Percentiles rank a stretch among this genome's conserved stretches.
Evolutionary conservation across 2,113 vertebrate genomes (phyloP).

Genomic region (Myotis brandtii): DNA sequence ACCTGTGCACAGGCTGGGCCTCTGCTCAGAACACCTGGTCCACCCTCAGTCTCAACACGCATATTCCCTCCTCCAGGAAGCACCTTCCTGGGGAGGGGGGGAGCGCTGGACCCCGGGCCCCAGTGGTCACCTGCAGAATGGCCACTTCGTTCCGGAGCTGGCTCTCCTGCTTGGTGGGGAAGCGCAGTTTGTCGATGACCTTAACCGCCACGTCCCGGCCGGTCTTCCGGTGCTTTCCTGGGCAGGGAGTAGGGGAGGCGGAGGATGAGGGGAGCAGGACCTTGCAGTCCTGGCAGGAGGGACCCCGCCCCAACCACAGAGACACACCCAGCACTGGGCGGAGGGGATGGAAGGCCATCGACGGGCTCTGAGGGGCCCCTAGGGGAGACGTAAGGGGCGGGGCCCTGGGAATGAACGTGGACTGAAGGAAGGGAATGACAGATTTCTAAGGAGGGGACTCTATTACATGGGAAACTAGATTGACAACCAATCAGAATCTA

Average conservation of each 20-base stretch:
- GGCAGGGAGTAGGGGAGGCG: fast-evolving
- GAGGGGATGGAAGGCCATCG: not conserved
- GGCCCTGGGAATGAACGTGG: not conserved
- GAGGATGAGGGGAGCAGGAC: not conserved
- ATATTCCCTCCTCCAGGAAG: not conserved
- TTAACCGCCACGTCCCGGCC: conserved; percentile 89
- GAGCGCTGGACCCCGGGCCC: not conserved
- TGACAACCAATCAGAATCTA: not conserved
- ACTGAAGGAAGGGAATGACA: not conserved
- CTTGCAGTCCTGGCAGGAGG: not conserved
- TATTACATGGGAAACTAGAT: not conserved
- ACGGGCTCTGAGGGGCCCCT: not conserved
- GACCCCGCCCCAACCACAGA: not conserved
- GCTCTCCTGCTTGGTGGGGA: conserved; percentile 89
- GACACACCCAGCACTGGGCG: not conserved
- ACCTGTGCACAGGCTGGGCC: not conserved
- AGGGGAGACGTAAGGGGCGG: not conserved
- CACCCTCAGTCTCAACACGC: not conserved
- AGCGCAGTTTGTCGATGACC: conserved; percentile 92
- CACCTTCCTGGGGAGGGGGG: not conserved
- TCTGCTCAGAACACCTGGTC: not conserved
- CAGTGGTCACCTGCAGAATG: conserved; percentile 88
- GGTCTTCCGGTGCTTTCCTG: conserved; percentile 90
- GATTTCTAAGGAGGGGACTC: not conserved
- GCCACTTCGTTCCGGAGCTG: conserved; percentile 91